Base-by-base conservation (phyloP, 2,888 invertebrate species). In the Linnaemya vulpina region DNA sequence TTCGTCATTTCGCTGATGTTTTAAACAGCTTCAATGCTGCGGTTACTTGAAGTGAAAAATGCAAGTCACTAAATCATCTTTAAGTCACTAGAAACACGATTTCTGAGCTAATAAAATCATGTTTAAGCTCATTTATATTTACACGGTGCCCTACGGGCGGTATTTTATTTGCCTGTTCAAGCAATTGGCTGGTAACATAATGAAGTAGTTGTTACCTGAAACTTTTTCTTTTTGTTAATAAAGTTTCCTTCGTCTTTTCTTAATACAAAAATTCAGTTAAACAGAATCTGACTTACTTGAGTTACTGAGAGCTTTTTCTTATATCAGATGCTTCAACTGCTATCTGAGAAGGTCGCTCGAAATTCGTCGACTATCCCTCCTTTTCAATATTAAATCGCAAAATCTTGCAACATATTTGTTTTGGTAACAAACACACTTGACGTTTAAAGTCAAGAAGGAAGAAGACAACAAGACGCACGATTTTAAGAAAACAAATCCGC, bases 401-500 rank as follows among this genome's bases (percentile, higher is more conserved):
- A 74, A 49, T 43, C 85, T 82, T 82, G 82, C 78, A 82, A 82
- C 62, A 74, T 82, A 85, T 78, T 63, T 65, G 78, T 78, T 75
- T 84, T 78, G 71, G 79, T 82, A 82, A 82, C 67, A 82, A 82
- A 82, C 67, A 82, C 71, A 79, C 78, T 73, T 68, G 77, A 67
- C 77, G 60, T 55, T 58, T n/a, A 67, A 80, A 73, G 22, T 43
- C 35, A 30, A 49, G 40, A 46, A 75, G 73, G 11, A 11, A 40
- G 49, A 65, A 40, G 51, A 65, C 46, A 77, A 51, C 40, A 25
- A 78, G 62, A 25, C 43, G 70, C 35, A 49, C 40, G 80, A 46
- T 78, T 82, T 82, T 82, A 75, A 85, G 70, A 85, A 85, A 85
- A 63, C 63, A 82, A 85, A 82, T 85, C 82, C 82, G 74, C 70